Base-by-base conservation (phyloP, 2,113 vertebrate genomes). In the Zingel zingel region DNA sequence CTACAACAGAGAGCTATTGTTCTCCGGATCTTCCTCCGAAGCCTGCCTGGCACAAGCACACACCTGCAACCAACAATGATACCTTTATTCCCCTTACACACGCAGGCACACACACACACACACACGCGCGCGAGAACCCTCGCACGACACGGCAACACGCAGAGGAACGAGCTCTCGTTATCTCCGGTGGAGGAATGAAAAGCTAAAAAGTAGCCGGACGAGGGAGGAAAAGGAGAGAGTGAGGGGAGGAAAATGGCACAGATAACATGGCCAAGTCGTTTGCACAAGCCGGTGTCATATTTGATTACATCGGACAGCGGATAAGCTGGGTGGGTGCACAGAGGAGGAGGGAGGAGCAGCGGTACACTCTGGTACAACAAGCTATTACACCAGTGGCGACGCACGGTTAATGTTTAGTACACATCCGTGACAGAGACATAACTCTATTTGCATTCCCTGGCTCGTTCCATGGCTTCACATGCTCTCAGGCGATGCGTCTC, bases 61-160 rank as follows among this genome's bases (percentile, higher is more conserved):
- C 92, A 93, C 94, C 94, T 94, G 93, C 90, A 92, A 47, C 71
- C 79, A 93, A 94, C 94, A 94, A 93, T 90, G 91, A 88, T 81
- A 83, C 77, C 91, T 91, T 93, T 93, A 91, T 94, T 87, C 76
- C 25, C 81, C 84, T 63, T 27, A 15, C 47, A 74, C 67, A 33
- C 33, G 6, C 33, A 33, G 1, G 6, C 33, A 33, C 33, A 33
- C 33, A 33, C 19, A 70, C 69, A 74, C 61, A 57, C 33, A 68
- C 53, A 59, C 50, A 39, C 48, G 53, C 47, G 47, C 48, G 68
- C 65, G 13, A 48, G 36, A 39, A 73, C 67, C 15, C 77, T 54
- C 74, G 68, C 76, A 74, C 21, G 51, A 30, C 63, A 79, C 8
- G 45, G 79, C 2, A 13, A 81, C 64, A 77, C 23, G 54, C 77